phyloP scores from a whole-genome alignment of 2,113 vertebrate species.

The Vulpes ferrilata region DNA sequence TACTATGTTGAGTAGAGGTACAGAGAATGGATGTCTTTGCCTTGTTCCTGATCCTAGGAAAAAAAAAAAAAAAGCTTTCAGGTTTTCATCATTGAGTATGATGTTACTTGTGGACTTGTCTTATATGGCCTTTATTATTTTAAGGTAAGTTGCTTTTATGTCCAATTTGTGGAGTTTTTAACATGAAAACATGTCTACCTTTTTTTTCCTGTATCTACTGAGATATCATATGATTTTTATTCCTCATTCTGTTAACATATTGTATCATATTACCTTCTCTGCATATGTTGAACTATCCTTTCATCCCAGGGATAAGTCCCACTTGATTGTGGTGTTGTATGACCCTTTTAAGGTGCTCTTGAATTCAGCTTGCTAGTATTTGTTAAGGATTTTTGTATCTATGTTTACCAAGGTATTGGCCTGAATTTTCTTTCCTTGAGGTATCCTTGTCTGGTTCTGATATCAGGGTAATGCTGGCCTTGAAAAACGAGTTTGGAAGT shows the following conservation, averaged over 20 bases:
- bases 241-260: too few species aligned
- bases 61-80: too few species aligned
- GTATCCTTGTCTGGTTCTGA: background rate
- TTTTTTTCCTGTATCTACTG: background rate
- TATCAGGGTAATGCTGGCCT: background rate
- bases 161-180: background rate
- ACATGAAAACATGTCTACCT: background rate
- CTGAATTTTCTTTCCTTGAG: background rate
- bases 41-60: background rate
- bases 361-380: background rate
- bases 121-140: background rate
- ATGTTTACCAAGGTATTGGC: background rate
- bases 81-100: background rate
- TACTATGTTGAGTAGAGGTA: background rate
- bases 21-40: background rate
- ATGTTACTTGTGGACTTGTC: background rate
- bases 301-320: background rate
- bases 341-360: background rate
- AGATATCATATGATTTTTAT: background rate
- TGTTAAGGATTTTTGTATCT: background rate
- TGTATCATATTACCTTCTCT: background rate
- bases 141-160: background rate
- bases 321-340: background rate
- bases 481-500: background rate
- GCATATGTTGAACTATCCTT: background rate